A percentile compares a stretch with the other conserved stretches of the same genome.
Evolutionary conservation across 2,888 invertebrate genomes (phyloP).

Genomic region (Pandemis heparana): DNA sequence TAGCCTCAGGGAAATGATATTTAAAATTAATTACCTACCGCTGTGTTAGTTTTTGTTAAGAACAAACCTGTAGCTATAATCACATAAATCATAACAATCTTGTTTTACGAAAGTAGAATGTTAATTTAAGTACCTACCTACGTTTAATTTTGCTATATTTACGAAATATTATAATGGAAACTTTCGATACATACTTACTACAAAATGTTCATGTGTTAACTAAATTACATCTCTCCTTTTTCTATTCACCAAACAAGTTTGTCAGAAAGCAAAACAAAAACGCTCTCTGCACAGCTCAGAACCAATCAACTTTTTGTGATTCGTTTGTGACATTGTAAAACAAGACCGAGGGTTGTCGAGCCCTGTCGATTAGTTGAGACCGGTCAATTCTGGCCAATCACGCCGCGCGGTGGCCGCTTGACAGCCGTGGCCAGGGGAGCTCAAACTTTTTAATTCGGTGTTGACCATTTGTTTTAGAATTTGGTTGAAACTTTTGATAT

Average conservation of each 20-base stretch:
- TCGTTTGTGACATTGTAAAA: conserved; percentile 34
- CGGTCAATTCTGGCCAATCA: conserved; percentile 71
- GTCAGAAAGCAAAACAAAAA: background rate
- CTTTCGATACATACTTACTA: background rate
- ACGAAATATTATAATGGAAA: background rate
- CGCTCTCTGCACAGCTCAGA: conserved; percentile 9
- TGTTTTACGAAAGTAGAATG: background rate
- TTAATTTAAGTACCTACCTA: too few relatives aligned
- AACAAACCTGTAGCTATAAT: background rate
- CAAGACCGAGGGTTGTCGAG: conserved; percentile 40
- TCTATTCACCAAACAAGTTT: background rate
- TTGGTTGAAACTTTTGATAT: background rate
- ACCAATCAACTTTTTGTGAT: conserved; percentile 37
- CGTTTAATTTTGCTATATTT: background rate
- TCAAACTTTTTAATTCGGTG: conserved; percentile 54
- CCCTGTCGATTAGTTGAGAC: conserved; percentile 46
- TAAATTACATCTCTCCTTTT: background rate
- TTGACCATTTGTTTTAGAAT: conserved; percentile 9
- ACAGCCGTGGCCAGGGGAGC: conserved; percentile 46
- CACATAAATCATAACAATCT: background rate
- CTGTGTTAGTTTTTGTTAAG: background rate
- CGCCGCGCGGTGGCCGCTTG: conserved; percentile 56
- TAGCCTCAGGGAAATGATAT: background rate
- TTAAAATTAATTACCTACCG: background rate
- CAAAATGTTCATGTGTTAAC: background rate